phyloP scores from a whole-genome alignment of 2,797 vertebrate species.

The Echiichthys vipera region DNA sequence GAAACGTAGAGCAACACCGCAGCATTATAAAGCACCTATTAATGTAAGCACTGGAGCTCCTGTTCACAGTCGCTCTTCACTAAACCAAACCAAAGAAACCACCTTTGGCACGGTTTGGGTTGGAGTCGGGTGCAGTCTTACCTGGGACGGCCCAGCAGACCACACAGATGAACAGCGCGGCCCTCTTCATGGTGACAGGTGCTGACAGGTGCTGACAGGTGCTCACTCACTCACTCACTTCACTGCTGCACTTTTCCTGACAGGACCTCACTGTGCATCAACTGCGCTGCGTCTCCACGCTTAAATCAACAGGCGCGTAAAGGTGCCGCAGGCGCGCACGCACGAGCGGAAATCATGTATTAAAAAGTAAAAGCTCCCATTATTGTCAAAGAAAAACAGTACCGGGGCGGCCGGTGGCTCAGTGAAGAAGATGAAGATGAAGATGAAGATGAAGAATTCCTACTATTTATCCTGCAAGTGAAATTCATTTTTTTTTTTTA shows the following conservation, averaged over 20 bases:
- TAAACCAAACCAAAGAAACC: no score
- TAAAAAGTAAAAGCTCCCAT: conserved; percentile 1
- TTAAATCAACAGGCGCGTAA: conserved; percentile 7
- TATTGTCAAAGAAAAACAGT: neutral
- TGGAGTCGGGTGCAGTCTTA: no score
- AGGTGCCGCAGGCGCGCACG: fast-evolving
- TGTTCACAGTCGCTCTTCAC: no score
- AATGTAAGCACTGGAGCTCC: neutral
- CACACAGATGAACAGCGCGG: conserved; percentile 15
- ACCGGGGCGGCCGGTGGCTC: no score
- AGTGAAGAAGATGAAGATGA: no score
- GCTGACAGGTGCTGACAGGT: neutral
- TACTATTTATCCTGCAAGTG: no score
- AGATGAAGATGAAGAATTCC: no score
- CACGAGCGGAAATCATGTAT: neutral
- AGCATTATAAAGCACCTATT: neutral
- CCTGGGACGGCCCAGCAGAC: conserved; percentile 59
- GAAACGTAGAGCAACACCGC: no score
- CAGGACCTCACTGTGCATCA: neutral
- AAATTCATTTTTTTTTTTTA: no score
- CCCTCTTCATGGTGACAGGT: conserved; percentile 57
- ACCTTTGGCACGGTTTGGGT: no score
- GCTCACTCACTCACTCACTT: no score
- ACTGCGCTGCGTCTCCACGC: neutral
- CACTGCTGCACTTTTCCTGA: neutral